phyloP scores from a whole-genome alignment of 2,888 invertebrate genomes.

The Acanthosepion esculentum region DNA sequence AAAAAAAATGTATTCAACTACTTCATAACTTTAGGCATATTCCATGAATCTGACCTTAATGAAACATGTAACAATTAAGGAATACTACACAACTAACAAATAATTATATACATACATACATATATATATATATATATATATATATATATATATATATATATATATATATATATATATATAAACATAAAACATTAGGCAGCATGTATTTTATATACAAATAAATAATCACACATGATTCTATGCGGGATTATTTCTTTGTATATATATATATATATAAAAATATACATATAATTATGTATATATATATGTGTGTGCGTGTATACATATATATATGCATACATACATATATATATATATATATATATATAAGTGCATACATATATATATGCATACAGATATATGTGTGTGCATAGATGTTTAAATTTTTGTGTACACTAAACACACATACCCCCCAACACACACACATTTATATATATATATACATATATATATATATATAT shows the following conservation, averaged over 20 bases:
- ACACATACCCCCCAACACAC: neutral
- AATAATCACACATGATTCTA: too few species aligned
- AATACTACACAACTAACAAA: too few species aligned
- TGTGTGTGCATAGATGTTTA: neutral
- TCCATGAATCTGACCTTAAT: too few species aligned
- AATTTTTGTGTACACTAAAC: neutral
- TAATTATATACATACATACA: neutral
- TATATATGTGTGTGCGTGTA: neutral
- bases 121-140: neutral
- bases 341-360: neutral
- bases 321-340: neutral
- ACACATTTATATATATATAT: neutral
- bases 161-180: neutral
- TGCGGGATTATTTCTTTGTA: too few species aligned
- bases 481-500: neutral
- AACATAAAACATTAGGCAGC: too few species aligned
- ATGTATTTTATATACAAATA: too few species aligned
- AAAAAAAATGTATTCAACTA: too few species aligned
- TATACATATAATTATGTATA: too few species aligned
- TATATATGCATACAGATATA: neutral
- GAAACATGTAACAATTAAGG: too few species aligned
- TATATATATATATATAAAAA: neutral
- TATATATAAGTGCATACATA: too few species aligned
- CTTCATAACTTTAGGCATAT: too few species aligned
- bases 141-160: neutral